These are phyloP conservation scores for Eubasilissa regina DNA, from an alignment of 1,140 invertebrate genomes.

Conservation along the genomic window DNA sequence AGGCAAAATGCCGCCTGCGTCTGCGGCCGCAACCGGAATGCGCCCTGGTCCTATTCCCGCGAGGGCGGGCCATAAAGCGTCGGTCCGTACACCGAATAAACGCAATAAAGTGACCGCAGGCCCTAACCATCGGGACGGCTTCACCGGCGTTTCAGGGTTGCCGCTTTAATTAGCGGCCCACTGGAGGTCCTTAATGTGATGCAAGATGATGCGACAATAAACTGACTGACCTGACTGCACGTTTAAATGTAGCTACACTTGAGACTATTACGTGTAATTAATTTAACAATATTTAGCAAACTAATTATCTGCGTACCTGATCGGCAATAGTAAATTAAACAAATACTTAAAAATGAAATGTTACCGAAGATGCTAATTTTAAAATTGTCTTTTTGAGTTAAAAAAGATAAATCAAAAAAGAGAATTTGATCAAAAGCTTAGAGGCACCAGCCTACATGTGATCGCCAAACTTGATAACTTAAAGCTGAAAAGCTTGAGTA, in stretches of 20 bases:
- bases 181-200: background rate
- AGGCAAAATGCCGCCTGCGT: background rate
- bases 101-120: conserved; percentile 51
- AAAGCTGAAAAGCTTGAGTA: too few relatives aligned
- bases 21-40: background rate
- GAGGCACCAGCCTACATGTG: too few relatives aligned
- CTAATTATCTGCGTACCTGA: too few relatives aligned
- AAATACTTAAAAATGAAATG: too few relatives aligned
- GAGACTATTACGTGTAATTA: too few relatives aligned
- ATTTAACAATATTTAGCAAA: too few relatives aligned
- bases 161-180: conserved; percentile 42
- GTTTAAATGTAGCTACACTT: background rate
- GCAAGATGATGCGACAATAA: conserved; percentile 2
- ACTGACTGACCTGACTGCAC: background rate
- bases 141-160: conserved; percentile 10
- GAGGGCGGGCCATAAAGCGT: conserved; percentile 51
- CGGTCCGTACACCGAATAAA: conserved; percentile 55
- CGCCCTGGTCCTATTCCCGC: conserved; percentile 26
- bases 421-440: too few relatives aligned
- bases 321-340: too few relatives aligned
- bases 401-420: too few relatives aligned
- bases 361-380: too few relatives aligned
- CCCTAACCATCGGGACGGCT: background rate
- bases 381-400: too few relatives aligned
- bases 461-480: too few relatives aligned